phyloP scores from a whole-genome alignment of 2,888 invertebrate genomes.

The Trichopria drosophilae region DNA sequence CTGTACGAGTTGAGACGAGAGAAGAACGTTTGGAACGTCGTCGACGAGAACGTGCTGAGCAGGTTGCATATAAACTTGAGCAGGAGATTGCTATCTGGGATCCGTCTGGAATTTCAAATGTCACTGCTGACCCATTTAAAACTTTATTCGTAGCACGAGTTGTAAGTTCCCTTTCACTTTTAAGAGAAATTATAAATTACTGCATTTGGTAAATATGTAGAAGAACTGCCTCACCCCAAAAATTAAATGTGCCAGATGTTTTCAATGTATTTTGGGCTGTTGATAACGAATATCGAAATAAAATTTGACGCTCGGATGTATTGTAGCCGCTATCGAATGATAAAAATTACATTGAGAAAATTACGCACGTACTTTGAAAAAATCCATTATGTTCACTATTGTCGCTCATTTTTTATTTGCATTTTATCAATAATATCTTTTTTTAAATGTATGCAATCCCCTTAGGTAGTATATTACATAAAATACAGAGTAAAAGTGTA shows the following conservation, averaged over 20 bases:
- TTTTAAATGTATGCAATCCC: too few relatives aligned
- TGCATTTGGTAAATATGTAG: too few relatives aligned
- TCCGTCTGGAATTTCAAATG: slow-evolving; percentile 75
- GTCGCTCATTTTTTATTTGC: not conserved
- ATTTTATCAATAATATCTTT: slow-evolving; percentile 19
- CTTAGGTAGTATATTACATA: too few relatives aligned
- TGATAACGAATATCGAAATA: too few relatives aligned
- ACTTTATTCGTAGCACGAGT: slow-evolving; percentile 95
- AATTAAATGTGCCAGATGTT: slow-evolving; percentile 18
- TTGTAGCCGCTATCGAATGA: too few relatives aligned
- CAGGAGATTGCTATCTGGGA: slow-evolving; percentile 98
- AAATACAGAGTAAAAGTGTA: too few relatives aligned
- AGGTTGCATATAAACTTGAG: slow-evolving; percentile 96
- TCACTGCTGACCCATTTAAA: slow-evolving; percentile 93
- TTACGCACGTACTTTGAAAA: too few relatives aligned
- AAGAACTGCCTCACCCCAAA: not conserved
- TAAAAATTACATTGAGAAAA: too few relatives aligned
- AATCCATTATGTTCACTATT: too few relatives aligned
- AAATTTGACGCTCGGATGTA: too few relatives aligned
- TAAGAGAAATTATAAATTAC: too few relatives aligned
- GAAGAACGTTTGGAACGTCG: slow-evolving; percentile 86
- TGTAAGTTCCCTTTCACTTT: slow-evolving; percentile 65
- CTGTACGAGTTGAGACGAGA: slow-evolving; percentile 90
- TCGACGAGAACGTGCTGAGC: slow-evolving; percentile 90
- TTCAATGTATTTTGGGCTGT: too few relatives aligned